Evolutionary conservation across 2,888 invertebrate species (phyloP).

Genomic region (Parascotia fuliginaria): DNA sequence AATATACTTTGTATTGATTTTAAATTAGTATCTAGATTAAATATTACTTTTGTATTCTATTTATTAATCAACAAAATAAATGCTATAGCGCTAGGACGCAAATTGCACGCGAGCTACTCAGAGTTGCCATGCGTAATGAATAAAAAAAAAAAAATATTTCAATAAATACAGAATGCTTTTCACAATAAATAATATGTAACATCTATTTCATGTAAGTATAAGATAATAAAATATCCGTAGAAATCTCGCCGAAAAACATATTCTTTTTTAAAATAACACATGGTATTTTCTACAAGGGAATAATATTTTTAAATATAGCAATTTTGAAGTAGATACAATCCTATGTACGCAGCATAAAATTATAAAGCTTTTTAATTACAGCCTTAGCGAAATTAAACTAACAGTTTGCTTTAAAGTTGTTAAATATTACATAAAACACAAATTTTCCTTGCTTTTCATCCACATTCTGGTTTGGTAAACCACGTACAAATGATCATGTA

Average conservation of each 20-base stretch:
- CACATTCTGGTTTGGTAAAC: neutral
- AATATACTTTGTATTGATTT: conserved; percentile 38
- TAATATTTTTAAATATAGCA: conserved; percentile 8
- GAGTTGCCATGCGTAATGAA: conserved; percentile 40
- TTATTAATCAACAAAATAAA: conserved; percentile 57
- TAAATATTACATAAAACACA: neutral
- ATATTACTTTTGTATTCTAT: conserved; percentile 41
- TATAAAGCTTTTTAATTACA: no score
- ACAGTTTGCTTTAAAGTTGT: neutral
- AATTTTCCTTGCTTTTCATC: neutral
- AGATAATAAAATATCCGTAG: neutral
- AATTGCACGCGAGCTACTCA: conserved; percentile 71
- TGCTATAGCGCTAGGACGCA: conserved; percentile 69
- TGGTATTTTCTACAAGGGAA: conserved; percentile 7
- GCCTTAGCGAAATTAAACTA: no score
- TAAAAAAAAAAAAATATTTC: neutral
- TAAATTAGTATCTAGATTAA: conserved; percentile 22
- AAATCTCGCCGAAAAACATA: neutral
- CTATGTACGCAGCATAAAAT: conserved; percentile 16
- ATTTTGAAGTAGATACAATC: neutral
- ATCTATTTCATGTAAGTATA: no score
- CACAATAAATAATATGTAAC: neutral
- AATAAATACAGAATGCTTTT: neutral
- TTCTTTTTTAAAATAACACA: neutral
- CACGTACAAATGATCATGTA: neutral